Evolutionary conservation across 2,888 invertebrate genomes (phyloP).

Genomic region (Apamea monoglypha): DNA sequence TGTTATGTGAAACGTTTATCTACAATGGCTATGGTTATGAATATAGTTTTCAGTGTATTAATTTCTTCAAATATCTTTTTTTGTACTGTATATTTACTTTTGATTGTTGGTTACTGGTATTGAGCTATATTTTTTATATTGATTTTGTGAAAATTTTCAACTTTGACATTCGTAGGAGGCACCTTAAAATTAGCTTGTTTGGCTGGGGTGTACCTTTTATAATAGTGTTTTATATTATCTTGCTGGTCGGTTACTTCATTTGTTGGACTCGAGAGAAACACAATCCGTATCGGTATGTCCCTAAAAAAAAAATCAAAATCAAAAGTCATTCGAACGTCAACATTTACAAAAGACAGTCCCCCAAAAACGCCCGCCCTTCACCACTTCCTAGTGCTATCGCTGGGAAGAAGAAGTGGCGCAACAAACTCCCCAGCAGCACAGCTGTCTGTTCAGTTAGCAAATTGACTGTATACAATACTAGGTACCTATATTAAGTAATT

Average conservation of each 20-base stretch:
- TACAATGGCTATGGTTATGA: conserved; percentile 15
- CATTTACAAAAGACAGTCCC: too few species aligned
- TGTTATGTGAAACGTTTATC: conserved; percentile 22
- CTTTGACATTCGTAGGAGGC: background rate
- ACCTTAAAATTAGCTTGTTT: conserved; percentile 13
- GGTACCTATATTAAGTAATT: too few species aligned
- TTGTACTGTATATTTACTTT: conserved; percentile 17
- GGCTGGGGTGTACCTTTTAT: background rate
- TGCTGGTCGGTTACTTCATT: background rate
- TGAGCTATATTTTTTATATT: conserved; percentile 9
- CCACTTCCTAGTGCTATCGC: too few species aligned
- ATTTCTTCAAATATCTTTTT: conserved; percentile 20
- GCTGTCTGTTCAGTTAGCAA: too few species aligned
- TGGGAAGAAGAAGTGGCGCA: too few species aligned
- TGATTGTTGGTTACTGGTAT: background rate
- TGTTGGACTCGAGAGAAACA: background rate
- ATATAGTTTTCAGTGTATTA: conserved; percentile 24
- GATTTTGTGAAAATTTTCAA: conserved; percentile 14
- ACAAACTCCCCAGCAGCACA: too few species aligned
- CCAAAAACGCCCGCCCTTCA: too few species aligned
- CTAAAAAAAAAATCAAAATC: too few species aligned
- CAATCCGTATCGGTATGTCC: background rate
- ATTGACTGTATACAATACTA: too few species aligned
- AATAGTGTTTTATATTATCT: conserved; percentile 7
- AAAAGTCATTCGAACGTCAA: too few species aligned